phyloP scores from a whole-genome alignment of 2,888 invertebrate genomes.

The Tipula confusa region DNA sequence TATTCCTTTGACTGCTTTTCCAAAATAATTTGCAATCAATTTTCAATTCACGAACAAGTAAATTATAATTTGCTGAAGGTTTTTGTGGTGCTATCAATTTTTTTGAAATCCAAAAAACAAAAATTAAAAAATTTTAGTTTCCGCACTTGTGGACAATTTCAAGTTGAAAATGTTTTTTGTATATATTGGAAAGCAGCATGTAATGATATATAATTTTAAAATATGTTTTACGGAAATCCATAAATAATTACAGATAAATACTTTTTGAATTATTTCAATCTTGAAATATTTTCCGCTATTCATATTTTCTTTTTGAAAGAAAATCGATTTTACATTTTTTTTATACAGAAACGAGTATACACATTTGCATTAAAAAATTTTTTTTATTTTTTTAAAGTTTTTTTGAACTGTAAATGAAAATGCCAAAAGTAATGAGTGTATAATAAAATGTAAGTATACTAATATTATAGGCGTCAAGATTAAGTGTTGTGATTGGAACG shows the following conservation, averaged over 20 bases:
- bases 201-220: background rate
- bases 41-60: too few species aligned
- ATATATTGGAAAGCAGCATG: background rate
- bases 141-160: too few species aligned
- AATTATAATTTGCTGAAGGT: too few species aligned
- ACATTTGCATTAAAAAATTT: background rate
- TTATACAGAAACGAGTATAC: background rate
- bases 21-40: too few species aligned
- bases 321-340: background rate
- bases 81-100: too few species aligned
- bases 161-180: too few species aligned
- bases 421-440: background rate
- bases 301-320: conserved; percentile 1
- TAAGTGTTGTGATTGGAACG: background rate
- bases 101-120: too few species aligned
- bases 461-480: background rate
- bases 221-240: background rate
- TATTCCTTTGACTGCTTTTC: too few species aligned
- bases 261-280: background rate
- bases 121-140: too few species aligned
- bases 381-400: background rate
- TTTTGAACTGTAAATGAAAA: background rate
- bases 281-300: background rate
- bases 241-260: background rate
- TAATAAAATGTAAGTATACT: background rate